Conservation (phyloP, 1,140 invertebrate genomes). For the Diploscapter pachys region DNA sequence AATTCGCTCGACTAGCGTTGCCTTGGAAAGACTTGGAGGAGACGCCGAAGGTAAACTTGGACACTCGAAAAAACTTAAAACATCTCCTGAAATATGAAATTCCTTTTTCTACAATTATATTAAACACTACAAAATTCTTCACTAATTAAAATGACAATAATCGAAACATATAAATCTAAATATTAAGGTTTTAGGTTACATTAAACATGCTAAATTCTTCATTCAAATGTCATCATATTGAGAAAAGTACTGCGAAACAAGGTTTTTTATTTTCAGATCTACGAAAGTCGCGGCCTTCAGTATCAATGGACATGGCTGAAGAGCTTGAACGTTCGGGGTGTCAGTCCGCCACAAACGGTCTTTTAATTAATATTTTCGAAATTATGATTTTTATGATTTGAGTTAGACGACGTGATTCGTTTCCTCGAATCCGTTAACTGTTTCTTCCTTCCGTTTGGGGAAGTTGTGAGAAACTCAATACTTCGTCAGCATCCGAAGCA, state of each 20-base stretch:
- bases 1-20: no score
- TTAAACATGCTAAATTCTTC: not conserved
- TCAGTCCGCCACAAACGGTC: constrained; percentile 3
- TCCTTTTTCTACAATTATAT: not conserved
- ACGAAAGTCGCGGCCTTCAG: not conserved
- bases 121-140: not conserved
- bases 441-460: constrained; percentile 2
- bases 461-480: not conserved
- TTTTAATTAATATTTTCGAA: not conserved
- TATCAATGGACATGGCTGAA: constrained; percentile 19
- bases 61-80: no score
- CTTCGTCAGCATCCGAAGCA: not conserved
- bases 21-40: no score
- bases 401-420: constrained; percentile 5
- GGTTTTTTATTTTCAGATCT: not conserved
- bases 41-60: no score
- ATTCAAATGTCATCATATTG: not conserved
- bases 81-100: no score
- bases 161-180: not conserved
- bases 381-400: not conserved
- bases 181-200: not conserved
- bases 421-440: not conserved
- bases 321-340: not conserved
- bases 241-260: not conserved
- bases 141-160: not conserved